Conservation (phyloP, 1,140 invertebrate species). For the Sipha flava region DNA sequence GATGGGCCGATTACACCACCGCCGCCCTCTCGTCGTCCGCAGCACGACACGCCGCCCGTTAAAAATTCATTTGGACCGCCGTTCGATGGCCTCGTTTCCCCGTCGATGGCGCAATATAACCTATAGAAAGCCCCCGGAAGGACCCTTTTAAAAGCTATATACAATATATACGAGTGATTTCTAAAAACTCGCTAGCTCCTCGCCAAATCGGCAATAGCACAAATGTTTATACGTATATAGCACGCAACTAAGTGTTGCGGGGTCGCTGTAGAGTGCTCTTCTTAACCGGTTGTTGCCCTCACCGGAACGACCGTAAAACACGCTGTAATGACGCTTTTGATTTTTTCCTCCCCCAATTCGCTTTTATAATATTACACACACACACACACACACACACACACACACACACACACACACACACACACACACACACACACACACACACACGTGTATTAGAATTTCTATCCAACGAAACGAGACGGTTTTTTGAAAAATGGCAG, state of each 20-base stretch:
- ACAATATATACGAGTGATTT: background rate
- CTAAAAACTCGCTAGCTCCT: background rate
- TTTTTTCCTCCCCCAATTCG: background rate
- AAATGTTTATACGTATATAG: too few relatives aligned
- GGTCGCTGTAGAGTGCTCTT: background rate
- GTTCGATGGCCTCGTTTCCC: constrained; percentile 9
- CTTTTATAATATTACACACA: background rate
- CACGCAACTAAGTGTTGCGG: too few relatives aligned
- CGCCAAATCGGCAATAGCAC: background rate
- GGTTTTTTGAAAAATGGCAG: too few relatives aligned
- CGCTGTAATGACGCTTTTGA: constrained; percentile 2
- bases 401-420: too few relatives aligned
- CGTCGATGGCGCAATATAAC: background rate
- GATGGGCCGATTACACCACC: background rate
- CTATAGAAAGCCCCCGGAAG: constrained; percentile 8
- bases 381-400: background rate
- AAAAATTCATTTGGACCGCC: constrained; percentile 22
- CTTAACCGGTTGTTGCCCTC: background rate
- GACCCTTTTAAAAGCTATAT: constrained; percentile 10
- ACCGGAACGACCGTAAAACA: constrained; percentile 1
- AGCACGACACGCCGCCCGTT: background rate
- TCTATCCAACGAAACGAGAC: too few relatives aligned
- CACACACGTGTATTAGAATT: too few relatives aligned
- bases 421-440: too few relatives aligned
- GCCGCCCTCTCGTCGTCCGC: background rate